These are phyloP conservation scores for Chromis chromis DNA, from an alignment of 2,797 vertebrate genomes.

Conservation along the genomic window DNA sequence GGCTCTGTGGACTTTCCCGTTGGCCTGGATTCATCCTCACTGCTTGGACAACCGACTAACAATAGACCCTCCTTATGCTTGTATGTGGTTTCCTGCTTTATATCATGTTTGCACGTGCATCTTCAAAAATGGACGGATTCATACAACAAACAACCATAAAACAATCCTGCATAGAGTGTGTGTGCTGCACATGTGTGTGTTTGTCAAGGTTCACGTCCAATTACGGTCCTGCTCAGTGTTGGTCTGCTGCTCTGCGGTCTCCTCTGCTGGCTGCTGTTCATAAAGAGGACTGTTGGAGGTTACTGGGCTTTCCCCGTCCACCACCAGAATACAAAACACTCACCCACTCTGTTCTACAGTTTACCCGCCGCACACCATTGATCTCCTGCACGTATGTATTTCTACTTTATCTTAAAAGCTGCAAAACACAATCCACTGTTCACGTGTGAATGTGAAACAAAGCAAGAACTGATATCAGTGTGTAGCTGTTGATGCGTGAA, in stretches of 20 bases:
- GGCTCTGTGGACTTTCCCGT: slow-evolving; percentile 76
- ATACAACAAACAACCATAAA: slow-evolving; percentile 43
- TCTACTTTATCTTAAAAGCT: slow-evolving; percentile 32
- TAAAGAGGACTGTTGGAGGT: slow-evolving; percentile 76
- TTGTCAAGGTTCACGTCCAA: slow-evolving; percentile 54
- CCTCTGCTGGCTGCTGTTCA: slow-evolving; percentile 71
- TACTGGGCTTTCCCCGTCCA: slow-evolving; percentile 81
- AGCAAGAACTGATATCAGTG: slow-evolving; percentile 4
- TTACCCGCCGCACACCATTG: slow-evolving; percentile 57
- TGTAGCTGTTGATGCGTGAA: neutral
- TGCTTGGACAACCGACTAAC: slow-evolving; percentile 65
- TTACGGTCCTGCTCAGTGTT: slow-evolving; percentile 61
- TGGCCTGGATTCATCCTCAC: slow-evolving; percentile 64
- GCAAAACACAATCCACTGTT: slow-evolving; percentile 21
- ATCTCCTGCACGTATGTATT: slow-evolving; percentile 50
- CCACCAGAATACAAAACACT: slow-evolving; percentile 78
- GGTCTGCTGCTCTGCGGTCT: slow-evolving; percentile 65
- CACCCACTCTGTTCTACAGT: slow-evolving; percentile 57
- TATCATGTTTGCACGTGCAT: slow-evolving; percentile 44
- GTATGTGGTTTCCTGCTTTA: slow-evolving; percentile 50
- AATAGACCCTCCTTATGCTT: slow-evolving; percentile 54
- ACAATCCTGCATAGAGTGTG: slow-evolving; percentile 7
- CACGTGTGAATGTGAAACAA: slow-evolving; percentile 24
- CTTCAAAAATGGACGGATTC: slow-evolving; percentile 55
- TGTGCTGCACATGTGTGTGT: slow-evolving; percentile 37